Evolutionary conservation across 2,888 invertebrate genomes (phyloP).

Genomic region (Lasius platythorax): DNA sequence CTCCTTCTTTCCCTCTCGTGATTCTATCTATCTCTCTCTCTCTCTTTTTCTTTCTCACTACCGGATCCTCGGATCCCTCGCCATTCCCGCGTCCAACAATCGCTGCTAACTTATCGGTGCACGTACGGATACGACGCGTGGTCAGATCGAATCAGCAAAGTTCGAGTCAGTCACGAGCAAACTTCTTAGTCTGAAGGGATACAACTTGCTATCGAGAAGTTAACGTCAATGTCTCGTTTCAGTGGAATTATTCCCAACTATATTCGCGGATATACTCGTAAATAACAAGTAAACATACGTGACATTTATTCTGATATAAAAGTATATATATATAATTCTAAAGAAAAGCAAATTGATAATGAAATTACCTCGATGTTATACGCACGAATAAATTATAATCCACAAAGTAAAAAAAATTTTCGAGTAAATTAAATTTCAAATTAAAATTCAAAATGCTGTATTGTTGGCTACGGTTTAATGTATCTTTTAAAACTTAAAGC

Average conservation of each 20-base stretch:
- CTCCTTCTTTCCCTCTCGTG: not conserved
- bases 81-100: constrained; percentile 43
- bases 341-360: not conserved
- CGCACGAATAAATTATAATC: not conserved
- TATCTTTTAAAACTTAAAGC: not conserved
- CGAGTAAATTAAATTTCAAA: not conserved
- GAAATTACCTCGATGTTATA: not conserved
- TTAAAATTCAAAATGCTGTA: not conserved
- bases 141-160: constrained; percentile 56
- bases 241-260: constrained; percentile 21
- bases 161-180: constrained; percentile 51
- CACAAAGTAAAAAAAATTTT: not conserved
- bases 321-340: not conserved
- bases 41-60: not conserved
- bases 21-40: not conserved
- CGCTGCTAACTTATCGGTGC: constrained; percentile 56
- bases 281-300: not conserved
- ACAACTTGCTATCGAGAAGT: constrained; percentile 39
- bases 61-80: not conserved
- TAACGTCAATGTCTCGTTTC: constrained; percentile 45
- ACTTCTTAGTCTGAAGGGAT: constrained; percentile 25
- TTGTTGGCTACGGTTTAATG: not conserved
- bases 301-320: not conserved
- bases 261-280: not conserved
- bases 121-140: constrained; percentile 54